Percentiles rank a stretch among this genome's conserved stretches.
These are phyloP conservation scores for Bryconaethiops microstoma DNA, from an alignment of 2,797 vertebrate genomes.

Conservation along the genomic window DNA sequence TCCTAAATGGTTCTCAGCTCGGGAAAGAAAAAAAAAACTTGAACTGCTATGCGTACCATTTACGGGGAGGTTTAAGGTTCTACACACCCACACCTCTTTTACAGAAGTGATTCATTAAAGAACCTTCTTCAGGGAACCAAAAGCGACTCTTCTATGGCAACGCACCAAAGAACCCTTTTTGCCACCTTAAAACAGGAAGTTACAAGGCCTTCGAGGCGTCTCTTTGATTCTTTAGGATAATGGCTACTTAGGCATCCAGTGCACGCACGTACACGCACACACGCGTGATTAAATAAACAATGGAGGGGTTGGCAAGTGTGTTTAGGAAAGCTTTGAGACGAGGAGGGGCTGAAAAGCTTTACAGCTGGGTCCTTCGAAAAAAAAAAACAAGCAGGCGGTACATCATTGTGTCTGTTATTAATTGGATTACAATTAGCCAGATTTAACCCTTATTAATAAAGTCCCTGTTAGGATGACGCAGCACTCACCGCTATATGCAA, in stretches of 20 bases:
- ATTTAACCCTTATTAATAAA: constrained; percentile 67
- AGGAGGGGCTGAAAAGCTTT: constrained; percentile 29
- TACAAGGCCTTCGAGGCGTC: not conserved
- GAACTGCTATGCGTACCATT: not conserved
- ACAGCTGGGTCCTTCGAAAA: constrained; percentile 51
- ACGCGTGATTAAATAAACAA: constrained; percentile 43
- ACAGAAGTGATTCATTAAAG: not conserved
- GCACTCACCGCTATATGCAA: constrained; percentile 14
- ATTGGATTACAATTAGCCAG: constrained; percentile 67
- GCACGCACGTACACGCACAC: not conserved
- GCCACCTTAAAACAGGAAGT: not conserved
- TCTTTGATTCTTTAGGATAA: constrained; percentile 37
- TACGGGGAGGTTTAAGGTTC: not conserved
- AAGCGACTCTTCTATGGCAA: not conserved
- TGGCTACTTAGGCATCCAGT: constrained; percentile 32
- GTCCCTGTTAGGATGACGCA: constrained; percentile 40
- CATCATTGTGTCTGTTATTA: constrained; percentile 63
- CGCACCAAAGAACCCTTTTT: not conserved
- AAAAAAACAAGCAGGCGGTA: constrained; percentile 52
- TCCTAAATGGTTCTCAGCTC: not conserved
- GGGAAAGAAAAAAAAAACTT: constrained; percentile 1
- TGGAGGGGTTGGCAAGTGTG: constrained; percentile 9
- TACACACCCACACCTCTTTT: too few relatives aligned
- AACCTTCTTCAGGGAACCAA: not conserved
- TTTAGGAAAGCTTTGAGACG: not conserved